These are phyloP conservation scores for Scophthalmus maximus DNA, from an alignment of 2,113 vertebrate species.

Conservation along the genomic window DNA sequence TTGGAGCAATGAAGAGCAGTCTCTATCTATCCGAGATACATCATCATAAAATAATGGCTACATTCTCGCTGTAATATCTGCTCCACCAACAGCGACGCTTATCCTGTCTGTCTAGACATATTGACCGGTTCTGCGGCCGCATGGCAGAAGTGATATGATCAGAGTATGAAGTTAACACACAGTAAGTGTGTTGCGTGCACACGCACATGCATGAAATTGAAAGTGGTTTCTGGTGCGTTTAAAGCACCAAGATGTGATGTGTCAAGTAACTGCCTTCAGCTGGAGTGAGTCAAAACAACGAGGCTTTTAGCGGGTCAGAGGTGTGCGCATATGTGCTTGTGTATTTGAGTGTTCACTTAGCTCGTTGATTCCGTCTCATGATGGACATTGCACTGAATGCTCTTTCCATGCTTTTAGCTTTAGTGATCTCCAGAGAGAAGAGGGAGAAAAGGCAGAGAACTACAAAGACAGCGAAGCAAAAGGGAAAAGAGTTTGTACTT, in stretches of 20 bases:
- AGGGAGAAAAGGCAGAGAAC: neutral
- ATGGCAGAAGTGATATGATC: slow-evolving; percentile 21
- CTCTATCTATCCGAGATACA: too few species aligned
- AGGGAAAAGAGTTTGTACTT: neutral
- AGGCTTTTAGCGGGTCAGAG: slow-evolving; percentile 63
- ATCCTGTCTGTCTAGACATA: slow-evolving; percentile 50
- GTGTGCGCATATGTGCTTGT: slow-evolving; percentile 17
- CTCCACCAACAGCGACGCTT: slow-evolving; percentile 2
- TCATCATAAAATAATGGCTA: too few species aligned
- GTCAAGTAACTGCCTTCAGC: slow-evolving; percentile 37
- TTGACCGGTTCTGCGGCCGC: slow-evolving; percentile 29
- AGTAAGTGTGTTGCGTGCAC: too few species aligned
- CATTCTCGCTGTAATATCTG: neutral
- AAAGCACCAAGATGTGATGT: neutral
- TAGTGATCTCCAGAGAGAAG: slow-evolving; percentile 40
- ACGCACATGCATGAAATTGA: too few species aligned
- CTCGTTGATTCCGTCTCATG: slow-evolving; percentile 57
- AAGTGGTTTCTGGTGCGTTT: neutral
- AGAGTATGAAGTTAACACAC: neutral
- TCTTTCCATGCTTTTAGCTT: slow-evolving; percentile 45
- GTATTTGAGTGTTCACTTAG: slow-evolving; percentile 51
- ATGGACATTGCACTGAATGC: slow-evolving; percentile 32
- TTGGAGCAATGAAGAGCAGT: too few species aligned
- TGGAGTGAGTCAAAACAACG: slow-evolving; percentile 26
- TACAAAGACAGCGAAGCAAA: slow-evolving; percentile 16